phyloP scores from a whole-genome alignment of 2,797 vertebrate genomes.

The Rhabdomys pumilio region DNA sequence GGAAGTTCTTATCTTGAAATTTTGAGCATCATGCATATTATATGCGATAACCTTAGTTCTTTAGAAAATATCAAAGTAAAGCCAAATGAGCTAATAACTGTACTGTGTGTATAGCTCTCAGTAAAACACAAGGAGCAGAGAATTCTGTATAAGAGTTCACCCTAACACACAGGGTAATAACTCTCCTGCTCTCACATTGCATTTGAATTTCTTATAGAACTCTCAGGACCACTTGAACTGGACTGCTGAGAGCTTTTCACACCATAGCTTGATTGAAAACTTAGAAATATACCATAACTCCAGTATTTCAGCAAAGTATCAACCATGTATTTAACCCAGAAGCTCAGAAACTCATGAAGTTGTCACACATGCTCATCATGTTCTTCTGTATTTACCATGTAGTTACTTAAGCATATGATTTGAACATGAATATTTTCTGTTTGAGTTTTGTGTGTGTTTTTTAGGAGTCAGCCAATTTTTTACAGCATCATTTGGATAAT shows the following conservation, averaged over 20 bases:
- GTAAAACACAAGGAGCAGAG: neutral
- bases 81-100: neutral
- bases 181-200: neutral
- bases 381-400: neutral
- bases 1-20: neutral
- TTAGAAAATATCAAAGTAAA: constrained; percentile 10
- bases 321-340: neutral
- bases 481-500: neutral
- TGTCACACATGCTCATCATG: neutral
- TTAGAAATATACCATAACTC: neutral
- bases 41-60: neutral
- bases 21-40: neutral
- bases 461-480: neutral
- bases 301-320: neutral
- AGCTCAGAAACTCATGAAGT: neutral
- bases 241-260: neutral
- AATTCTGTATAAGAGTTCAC: neutral
- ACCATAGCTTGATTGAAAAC: neutral
- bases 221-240: neutral
- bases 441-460: neutral
- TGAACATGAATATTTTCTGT: neutral
- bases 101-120: neutral
- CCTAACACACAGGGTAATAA: neutral
- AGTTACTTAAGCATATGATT: neutral
- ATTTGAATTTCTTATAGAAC: neutral